Evolutionary conservation across 2,113 vertebrate species (phyloP), one percentile per base, ranked within the genome.

Genomic region (Leptobrachium leishanense): DNA sequence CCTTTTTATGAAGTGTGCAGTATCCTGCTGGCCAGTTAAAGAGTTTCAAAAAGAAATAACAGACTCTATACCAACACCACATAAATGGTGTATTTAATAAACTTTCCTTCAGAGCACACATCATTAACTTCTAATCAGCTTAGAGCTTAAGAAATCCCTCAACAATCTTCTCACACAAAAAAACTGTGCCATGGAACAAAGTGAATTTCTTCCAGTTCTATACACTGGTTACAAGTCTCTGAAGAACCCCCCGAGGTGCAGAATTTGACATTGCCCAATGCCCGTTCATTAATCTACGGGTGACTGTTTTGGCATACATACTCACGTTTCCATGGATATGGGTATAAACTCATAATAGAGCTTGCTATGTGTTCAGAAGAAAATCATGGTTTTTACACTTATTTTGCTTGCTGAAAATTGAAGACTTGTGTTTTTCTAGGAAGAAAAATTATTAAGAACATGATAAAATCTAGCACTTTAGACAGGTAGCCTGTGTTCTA

Each of bases 81-180:
- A 79, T 72, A 79, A 79, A 79, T 20, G 31, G 57, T 50, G 46
- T 72, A 65, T 72, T 72, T 79, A 72, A 72, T 73, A 79, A 72
- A 79, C 62, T 67, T 73, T 67, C 70, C 63, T 43, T 79, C 70
- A 67, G 69, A 79, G 66, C 44, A 65, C 77, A 79, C 62, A n/a
- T 79, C 77, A 79, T 79, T 79, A 73, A 73, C 69, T 73, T 73
- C 46, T 73, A 79, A 79, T 73, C 77, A 79, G 69, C 70, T 79
- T 79, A 39, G 77, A 70, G 77, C 44, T 57, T 79, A 66, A 20
- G 13, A 73, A 79, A 72, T 79, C 77, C 70, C 77, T 67, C 10
- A 79, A 79, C 77, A 79, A 79, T 79, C 77, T 79, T 67, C 62
- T 79, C 12, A 55, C 43, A 41, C 41, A 66, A 73, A 79, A 50